Base-by-base conservation (phyloP, 2,797 vertebrate genomes). In the Onychomys arenicola region DNA sequence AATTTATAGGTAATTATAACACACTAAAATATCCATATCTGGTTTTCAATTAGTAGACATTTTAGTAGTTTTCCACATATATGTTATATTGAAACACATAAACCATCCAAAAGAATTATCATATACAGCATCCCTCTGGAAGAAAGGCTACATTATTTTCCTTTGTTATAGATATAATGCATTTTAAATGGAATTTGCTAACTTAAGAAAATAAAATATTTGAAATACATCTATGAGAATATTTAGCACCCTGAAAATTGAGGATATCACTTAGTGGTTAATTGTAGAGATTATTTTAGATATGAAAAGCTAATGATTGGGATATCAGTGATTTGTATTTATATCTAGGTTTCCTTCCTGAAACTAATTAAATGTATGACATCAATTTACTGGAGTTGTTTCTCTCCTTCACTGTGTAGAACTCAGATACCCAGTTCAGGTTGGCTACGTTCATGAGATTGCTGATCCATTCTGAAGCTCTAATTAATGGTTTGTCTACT, bases 281-380 rank as follows among this genome's bases (percentile, higher is more conserved):
- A 5, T 81, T 96, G 27, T 32, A 46, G 2, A 93, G 8, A 63
- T 67, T 49, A 67, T 94, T 9, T 29, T 29, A 93, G 89, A 40
- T 73, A 81, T 52, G 17, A 78, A 14, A 87, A 49, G 5, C 55
- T 92, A 89, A 85, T 29, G 52, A 16, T 55, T 84, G 5, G 65
- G 86, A 80, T 75, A 77, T 43, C 49, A 91, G 71, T 49, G 27
- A 23, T 16, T 93, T 88, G 57, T 83, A 40, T 59, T 93, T 73
- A 4, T 11, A 96, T 81, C 5, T 90, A 40, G 5, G 81, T 91
- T 89, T 96, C 17, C 3, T 78, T 92, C 29, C 57, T 71, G 23
- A 91, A 96, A 96, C 80, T 63, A 59, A 67, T 91, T 82, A 93
- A 89, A 10, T 76, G 21, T 17, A 32, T 73, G 90, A 40, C 43